These are phyloP conservation scores for Poecilia latipinna DNA, from an alignment of 2,113 vertebrate genomes.

Conservation along the genomic window DNA sequence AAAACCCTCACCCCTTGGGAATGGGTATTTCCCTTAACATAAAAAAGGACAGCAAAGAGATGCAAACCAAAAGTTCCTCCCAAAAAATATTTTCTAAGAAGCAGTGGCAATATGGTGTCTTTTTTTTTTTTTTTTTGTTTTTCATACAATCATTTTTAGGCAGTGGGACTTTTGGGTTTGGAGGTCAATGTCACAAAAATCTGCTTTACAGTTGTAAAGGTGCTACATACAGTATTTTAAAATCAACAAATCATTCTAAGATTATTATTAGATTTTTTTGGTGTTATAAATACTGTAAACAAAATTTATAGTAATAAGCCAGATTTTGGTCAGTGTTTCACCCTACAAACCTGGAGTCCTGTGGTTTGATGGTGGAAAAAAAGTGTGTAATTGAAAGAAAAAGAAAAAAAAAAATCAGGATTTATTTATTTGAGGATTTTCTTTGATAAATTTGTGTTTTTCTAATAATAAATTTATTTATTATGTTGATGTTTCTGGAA, in stretches of 20 bases:
- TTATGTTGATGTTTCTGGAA: background rate
- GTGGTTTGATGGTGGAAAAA: background rate
- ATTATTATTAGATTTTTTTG: background rate
- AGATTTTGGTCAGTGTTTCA: background rate
- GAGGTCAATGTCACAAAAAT: background rate
- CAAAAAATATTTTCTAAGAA: conserved; percentile 39
- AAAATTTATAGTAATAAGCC: background rate
- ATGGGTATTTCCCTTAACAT: conserved; percentile 51
- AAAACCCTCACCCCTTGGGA: conserved; percentile 2
- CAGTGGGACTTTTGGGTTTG: background rate
- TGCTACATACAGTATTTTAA: conserved; percentile 44
- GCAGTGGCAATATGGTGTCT: conserved; percentile 48
- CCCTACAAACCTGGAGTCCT: background rate
- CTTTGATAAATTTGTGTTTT: too few species aligned
- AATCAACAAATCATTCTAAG: conserved; percentile 18
- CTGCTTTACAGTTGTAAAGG: conserved; percentile 33
- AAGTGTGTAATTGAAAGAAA: background rate
- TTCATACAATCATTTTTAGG: conserved; percentile 13
- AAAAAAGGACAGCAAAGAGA: conserved; percentile 49
- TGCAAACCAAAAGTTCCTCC: conserved; percentile 28
- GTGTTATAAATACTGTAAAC: conserved; percentile 8
- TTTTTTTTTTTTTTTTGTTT: background rate
- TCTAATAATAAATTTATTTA: background rate
- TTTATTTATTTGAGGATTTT: background rate
- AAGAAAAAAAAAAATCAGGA: background rate